Percentiles rank a stretch among this genome's conserved stretches.
phyloP scores from a whole-genome alignment of 2,797 vertebrate species.

The Acanthurus leucopareius region DNA sequence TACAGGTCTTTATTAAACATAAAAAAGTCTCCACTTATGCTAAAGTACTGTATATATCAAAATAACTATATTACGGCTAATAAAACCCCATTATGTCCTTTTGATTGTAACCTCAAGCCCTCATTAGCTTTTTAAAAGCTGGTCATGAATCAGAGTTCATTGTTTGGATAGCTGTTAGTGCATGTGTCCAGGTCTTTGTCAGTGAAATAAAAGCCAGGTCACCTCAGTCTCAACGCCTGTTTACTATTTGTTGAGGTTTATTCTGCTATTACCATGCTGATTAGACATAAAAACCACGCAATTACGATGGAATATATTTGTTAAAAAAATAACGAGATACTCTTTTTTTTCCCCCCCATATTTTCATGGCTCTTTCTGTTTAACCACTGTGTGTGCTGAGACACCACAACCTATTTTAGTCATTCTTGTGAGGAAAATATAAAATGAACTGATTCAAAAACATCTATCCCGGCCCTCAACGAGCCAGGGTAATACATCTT shows the following conservation, averaged over 20 bases:
- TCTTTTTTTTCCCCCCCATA: background rate
- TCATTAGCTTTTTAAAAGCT: slow-evolving; percentile 52
- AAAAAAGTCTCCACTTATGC: slow-evolving; percentile 33
- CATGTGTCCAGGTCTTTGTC: slow-evolving; percentile 6
- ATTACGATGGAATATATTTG: background rate
- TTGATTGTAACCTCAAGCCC: slow-evolving; percentile 37
- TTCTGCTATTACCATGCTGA: slow-evolving; percentile 5
- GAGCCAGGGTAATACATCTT: slow-evolving; percentile 61
- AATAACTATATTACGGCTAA: slow-evolving; percentile 29
- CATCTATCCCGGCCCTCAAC: slow-evolving; percentile 49
- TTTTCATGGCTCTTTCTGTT: slow-evolving; percentile 3
- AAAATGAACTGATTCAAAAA: slow-evolving; percentile 60
- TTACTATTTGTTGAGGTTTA: slow-evolving; percentile 11
- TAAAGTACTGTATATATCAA: slow-evolving; percentile 26
- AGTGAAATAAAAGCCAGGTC: slow-evolving; percentile 42
- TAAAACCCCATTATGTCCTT: slow-evolving; percentile 38
- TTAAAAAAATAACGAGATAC: slow-evolving; percentile 5
- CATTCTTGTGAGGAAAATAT: slow-evolving; percentile 55
- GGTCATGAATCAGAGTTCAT: slow-evolving; percentile 55
- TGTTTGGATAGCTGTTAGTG: slow-evolving; percentile 44
- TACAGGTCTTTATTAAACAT: slow-evolving; percentile 39
- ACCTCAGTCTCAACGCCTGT: slow-evolving; percentile 22
- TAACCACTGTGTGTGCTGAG: slow-evolving; percentile 8
- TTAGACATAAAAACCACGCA: slow-evolving; percentile 14
- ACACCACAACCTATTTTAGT: slow-evolving; percentile 40